A percentile compares a stretch with the other conserved stretches of the same genome.
phyloP scores from a whole-genome alignment of 2,797 vertebrate species.

The Acestrorhynchus altus region DNA sequence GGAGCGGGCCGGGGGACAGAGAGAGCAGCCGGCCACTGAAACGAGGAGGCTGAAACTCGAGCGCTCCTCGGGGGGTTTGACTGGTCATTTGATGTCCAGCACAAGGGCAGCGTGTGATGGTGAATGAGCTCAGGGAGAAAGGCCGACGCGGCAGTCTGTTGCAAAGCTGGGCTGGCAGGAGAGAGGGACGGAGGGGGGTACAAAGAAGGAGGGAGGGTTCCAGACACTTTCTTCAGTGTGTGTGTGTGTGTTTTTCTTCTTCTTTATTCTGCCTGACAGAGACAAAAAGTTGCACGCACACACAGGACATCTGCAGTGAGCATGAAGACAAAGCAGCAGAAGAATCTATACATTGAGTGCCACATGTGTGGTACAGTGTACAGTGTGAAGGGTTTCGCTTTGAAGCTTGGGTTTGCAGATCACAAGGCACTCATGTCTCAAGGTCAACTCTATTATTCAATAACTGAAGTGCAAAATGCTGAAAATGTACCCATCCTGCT shows the following conservation, averaged over 20 bases:
- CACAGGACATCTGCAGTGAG: conserved; percentile 45
- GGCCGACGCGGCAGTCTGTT: conserved; percentile 81
- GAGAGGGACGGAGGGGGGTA: conserved; percentile 35
- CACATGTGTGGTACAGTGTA: conserved; percentile 2
- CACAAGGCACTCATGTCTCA: conserved; percentile 41
- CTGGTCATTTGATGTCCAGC: conserved; percentile 95
- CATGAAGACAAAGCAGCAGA: conserved; percentile 38
- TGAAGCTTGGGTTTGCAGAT: conserved; percentile 30
- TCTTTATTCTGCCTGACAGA: conserved; percentile 43
- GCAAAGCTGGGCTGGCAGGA: conserved; percentile 73
- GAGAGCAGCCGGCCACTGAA: conserved; percentile 87
- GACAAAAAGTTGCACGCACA: conserved; percentile 35
- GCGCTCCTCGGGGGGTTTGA: conserved; percentile 92
- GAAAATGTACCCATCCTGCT: conserved; percentile 7
- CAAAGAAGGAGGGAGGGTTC: background rate
- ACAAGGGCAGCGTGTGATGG: conserved; percentile 86
- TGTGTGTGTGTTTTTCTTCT: conserved; percentile 12
- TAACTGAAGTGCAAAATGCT: conserved; percentile 19
- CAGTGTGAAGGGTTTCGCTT: conserved; percentile 25
- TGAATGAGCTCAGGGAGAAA: conserved; percentile 79
- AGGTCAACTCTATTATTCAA: conserved; percentile 34
- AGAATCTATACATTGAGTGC: conserved; percentile 35
- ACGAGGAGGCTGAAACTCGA: conserved; percentile 93
- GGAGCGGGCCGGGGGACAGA: conserved; percentile 82
- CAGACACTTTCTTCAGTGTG: conserved; percentile 45